phyloP scores from a whole-genome alignment of 2,113 vertebrate species.

The Menura novaehollandiae region DNA sequence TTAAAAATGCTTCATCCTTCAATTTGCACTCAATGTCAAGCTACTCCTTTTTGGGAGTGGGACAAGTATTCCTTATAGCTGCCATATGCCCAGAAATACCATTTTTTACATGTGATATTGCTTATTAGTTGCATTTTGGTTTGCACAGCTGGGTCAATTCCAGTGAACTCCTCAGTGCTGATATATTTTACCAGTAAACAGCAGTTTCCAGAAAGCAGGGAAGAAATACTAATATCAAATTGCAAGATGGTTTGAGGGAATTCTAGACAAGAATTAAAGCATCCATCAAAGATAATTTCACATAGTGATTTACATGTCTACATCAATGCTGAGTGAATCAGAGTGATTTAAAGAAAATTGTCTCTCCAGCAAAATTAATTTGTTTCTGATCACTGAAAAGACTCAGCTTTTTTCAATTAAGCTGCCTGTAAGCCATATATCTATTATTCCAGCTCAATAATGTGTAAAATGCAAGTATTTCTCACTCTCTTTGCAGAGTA shows the following conservation, averaged over 20 bases:
- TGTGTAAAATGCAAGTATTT: background rate
- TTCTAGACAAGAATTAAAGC: background rate
- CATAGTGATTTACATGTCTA: background rate
- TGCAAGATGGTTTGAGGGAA: background rate
- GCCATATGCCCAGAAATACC: background rate
- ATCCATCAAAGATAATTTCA: background rate
- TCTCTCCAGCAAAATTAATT: background rate
- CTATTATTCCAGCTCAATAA: background rate
- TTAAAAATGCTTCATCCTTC: background rate
- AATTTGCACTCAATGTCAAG: background rate
- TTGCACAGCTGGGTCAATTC: background rate
- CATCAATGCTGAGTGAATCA: background rate
- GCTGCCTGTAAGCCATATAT: background rate
- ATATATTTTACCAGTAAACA: background rate
- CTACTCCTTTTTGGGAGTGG: rapidly evolving
- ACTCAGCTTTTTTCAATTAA: background rate
- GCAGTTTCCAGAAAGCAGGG: background rate
- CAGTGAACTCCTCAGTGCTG: background rate
- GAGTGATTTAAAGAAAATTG: background rate
- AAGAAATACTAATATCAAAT: background rate
- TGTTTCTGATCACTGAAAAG: background rate
- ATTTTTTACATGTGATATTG: background rate
- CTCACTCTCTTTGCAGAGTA: background rate
- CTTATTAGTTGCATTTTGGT: background rate
- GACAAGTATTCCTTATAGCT: background rate